Percentiles rank a stretch among this genome's conserved stretches.
Evolutionary conservation across 2,888 invertebrate species (phyloP).

Genomic region (Chironomus tentans): DNA sequence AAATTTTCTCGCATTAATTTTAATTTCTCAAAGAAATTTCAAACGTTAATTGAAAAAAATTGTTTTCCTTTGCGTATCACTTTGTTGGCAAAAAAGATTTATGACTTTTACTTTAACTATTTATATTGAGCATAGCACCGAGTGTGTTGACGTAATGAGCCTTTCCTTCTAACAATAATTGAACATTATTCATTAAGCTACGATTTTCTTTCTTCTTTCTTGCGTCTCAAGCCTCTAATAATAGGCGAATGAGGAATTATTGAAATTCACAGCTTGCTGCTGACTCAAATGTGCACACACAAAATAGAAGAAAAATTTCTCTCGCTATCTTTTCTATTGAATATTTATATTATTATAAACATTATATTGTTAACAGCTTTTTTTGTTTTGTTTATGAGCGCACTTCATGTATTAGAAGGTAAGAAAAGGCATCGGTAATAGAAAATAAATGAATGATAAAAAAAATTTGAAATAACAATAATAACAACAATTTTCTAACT

Average conservation of each 20-base stretch:
- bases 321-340: neutral
- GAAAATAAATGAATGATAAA: no score
- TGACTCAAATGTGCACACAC: neutral
- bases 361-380: neutral
- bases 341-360: no score
- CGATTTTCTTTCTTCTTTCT: neutral
- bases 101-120: neutral
- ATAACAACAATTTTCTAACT: no score
- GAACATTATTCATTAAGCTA: no score
- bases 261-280: conserved; percentile 17
- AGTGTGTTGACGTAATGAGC: neutral
- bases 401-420: no score
- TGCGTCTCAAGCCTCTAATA: neutral
- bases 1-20: neutral
- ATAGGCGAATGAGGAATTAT: neutral
- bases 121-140: neutral
- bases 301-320: neutral
- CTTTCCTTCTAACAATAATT: neutral
- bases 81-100: neutral
- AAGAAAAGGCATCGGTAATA: no score
- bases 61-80: no score
- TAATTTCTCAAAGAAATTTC: neutral
- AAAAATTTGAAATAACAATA: no score
- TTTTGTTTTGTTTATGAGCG: no score
- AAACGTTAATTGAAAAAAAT: neutral